phyloP scores from a whole-genome alignment of 2,797 vertebrate species.

The Halcyon leucocephala region DNA sequence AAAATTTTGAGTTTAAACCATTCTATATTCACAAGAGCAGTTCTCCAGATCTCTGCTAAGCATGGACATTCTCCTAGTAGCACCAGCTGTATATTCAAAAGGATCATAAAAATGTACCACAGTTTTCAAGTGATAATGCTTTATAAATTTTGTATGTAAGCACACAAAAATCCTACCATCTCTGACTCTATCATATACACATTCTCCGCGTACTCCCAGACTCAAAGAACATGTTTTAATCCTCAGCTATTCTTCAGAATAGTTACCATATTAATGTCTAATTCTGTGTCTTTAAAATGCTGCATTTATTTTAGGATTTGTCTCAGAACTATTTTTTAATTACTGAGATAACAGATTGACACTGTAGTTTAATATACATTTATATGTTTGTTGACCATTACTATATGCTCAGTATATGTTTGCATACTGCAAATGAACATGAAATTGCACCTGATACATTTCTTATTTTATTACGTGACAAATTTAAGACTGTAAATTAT shows the following conservation, averaged over 20 bases:
- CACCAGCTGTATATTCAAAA: not conserved
- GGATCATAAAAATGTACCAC: not conserved
- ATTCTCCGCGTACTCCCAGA: not conserved
- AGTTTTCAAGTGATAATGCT: not conserved
- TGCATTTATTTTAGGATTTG: slow-evolving; percentile 12
- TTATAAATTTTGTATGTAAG: not conserved
- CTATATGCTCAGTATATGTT: not conserved
- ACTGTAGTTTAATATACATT: not conserved
- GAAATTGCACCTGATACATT: slow-evolving; percentile 5
- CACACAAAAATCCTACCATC: not conserved
- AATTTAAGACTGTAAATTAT: not conserved
- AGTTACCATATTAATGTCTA: not conserved
- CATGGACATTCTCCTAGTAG: not conserved
- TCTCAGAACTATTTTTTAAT: slow-evolving; percentile 28
- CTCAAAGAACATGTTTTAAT: not conserved
- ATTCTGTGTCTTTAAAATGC: not conserved
- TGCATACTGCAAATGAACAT: not conserved
- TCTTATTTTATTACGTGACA: not conserved
- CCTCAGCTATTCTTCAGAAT: not conserved
- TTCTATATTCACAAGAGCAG: not conserved
- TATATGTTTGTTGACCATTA: not conserved
- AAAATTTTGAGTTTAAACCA: not conserved
- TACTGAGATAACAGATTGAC: not conserved
- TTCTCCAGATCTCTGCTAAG: not conserved
- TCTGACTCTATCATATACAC: not conserved